Base-by-base conservation (phyloP, 2,797 vertebrate genomes). In the Pangasius djambal region DNA sequence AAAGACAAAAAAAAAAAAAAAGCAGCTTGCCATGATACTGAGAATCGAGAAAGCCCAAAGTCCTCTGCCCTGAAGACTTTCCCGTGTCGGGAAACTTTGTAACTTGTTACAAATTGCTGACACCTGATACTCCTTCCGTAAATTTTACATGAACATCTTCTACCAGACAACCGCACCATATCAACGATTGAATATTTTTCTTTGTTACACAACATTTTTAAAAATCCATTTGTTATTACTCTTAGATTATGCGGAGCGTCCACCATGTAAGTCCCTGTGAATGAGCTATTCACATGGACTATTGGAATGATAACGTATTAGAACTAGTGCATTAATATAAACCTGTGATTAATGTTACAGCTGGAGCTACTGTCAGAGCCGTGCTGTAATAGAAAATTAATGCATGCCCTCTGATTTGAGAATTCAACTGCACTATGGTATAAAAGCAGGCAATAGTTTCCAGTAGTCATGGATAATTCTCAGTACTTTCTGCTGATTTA, bases 301-400 rank as follows among this genome's bases (percentile, higher is more conserved):
- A 40, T 28, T 67, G 44, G 15, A 84, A 31, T 52, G 40, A 6
- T 84, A 34, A 31, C 4, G 0, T 69, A 20, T 50, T 31, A 59
- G 40, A 83, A 83, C 5, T 61, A 40, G 37, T 15, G 25, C 40
- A 18, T 34, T 69, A 34, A 69, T 34, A 34, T 69, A 85, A 83
- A 52, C 48, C 44, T 69, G 3, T 69, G 65, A 69, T 69, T 85
- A 69, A 85, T 69, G 18, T 85, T 69, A 70, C 40, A 69, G 48
- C 20, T 50, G n/a, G 28, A 52, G 22, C n/a, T 48, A 13, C 18
- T 44, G 59, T 65, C 28, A 48, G 25, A 65, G n/a, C 44, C 63
- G 0, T 52, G 63, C 63, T 69, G 65, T 55, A 69, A 18, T 25
- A 31, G 83, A 55, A 85, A 50, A 22, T 84, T 18, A 52, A 50